phyloP scores from a whole-genome alignment of 2,888 invertebrate genomes.

The Chloroclystis v-ata region DNA sequence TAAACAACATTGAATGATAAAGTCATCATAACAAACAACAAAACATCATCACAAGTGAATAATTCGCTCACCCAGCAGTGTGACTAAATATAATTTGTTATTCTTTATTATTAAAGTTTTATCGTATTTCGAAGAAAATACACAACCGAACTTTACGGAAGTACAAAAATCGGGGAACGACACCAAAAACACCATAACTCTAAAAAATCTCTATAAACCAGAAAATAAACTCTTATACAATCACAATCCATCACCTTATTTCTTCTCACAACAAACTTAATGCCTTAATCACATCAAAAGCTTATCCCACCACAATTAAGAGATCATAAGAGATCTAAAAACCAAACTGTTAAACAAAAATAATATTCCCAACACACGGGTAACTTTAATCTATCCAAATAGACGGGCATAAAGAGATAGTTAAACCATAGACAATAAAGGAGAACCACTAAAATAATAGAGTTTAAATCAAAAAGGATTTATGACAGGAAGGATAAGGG shows the following conservation, averaged over 20 bases:
- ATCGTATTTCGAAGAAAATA: not conserved
- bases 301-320: slow-evolving; percentile 14
- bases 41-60: too few species aligned
- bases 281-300: slow-evolving; percentile 16
- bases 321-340: slow-evolving; percentile 16
- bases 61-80: too few species aligned
- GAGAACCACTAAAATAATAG: slow-evolving; percentile 57
- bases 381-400: slow-evolving; percentile 17
- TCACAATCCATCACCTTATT: not conserved
- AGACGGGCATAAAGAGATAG: slow-evolving; percentile 30
- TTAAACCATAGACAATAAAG: slow-evolving; percentile 58
- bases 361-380: too few species aligned
- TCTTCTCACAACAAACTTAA: slow-evolving; percentile 31
- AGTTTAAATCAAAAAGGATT: slow-evolving; percentile 52
- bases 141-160: too few species aligned
- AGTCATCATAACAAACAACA: too few species aligned
- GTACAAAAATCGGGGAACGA: too few species aligned
- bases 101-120: not conserved
- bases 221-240: not conserved
- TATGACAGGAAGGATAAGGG: slow-evolving; percentile 33
- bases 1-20: too few species aligned
- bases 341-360: slow-evolving; percentile 13
- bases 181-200: not conserved
- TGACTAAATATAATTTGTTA: too few species aligned
- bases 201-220: not conserved